These are phyloP conservation scores for Drosophila prosaltans DNA, from an alignment of 1,140 invertebrate genomes.

Conservation along the genomic window DNA sequence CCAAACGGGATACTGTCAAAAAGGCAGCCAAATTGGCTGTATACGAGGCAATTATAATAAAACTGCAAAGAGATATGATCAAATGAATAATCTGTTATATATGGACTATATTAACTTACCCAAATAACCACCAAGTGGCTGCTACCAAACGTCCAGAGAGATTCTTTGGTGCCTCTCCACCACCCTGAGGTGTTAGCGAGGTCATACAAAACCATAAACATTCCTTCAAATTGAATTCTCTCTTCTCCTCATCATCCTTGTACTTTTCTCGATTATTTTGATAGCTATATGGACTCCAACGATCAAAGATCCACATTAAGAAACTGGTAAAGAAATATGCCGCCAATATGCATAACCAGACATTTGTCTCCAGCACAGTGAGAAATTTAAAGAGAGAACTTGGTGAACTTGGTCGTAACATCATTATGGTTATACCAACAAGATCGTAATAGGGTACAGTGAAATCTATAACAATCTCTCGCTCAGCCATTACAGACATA, in stretches of 20 bases:
- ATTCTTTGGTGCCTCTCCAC: slow-evolving; percentile 97
- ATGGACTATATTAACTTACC: slow-evolving; percentile 73
- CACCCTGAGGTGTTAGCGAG: slow-evolving; percentile 94
- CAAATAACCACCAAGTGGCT: slow-evolving; percentile 99
- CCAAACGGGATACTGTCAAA: slow-evolving; percentile 95
- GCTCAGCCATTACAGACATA: slow-evolving; percentile 96
- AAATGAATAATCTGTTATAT: too few species aligned
- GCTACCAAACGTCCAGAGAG: slow-evolving; percentile 95
- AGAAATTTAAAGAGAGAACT: slow-evolving; percentile 98
- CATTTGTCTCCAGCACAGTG: slow-evolving; percentile 96
- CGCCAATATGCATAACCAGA: slow-evolving; percentile 97
- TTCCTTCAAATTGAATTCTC: slow-evolving; percentile 97
- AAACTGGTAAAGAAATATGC: slow-evolving; percentile 98
- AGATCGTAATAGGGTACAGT: slow-evolving; percentile 98
- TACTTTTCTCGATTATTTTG: slow-evolving; percentile 97
- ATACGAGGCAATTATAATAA: slow-evolving; percentile 99
- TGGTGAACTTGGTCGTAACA: slow-evolving; percentile 85
- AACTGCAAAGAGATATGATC: slow-evolving; percentile 82
- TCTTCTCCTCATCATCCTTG: slow-evolving; percentile 96
- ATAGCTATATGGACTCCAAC: slow-evolving; percentile 97
- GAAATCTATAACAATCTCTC: slow-evolving; percentile 97
- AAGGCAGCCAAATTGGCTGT: slow-evolving; percentile 98
- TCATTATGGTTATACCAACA: slow-evolving; percentile 95
- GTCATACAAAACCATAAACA: slow-evolving; percentile 99
- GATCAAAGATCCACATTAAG: slow-evolving; percentile 97